Percentiles rank a stretch among this genome's conserved stretches.
Evolutionary conservation across 1,140 invertebrate species (phyloP).

Genomic region (Magallana angulata): DNA sequence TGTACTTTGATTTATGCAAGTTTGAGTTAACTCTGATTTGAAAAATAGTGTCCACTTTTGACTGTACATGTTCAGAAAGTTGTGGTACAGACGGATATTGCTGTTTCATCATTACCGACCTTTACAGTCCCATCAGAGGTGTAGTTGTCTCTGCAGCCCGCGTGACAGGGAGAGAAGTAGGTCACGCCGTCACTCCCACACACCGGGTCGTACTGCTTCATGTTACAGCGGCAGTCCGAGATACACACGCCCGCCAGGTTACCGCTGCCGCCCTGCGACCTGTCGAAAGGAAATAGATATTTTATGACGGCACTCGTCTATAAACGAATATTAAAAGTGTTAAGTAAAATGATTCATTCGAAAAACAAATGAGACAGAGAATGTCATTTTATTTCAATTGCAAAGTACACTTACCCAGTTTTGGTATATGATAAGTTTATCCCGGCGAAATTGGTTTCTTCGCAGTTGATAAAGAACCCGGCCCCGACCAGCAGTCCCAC

Average conservation of each 20-base stretch:
- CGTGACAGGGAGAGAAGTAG: constrained; percentile 94
- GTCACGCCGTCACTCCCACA: constrained; percentile 87
- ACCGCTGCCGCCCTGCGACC: constrained; percentile 19
- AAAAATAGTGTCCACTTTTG: too few relatives aligned
- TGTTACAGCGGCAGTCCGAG: constrained; percentile 58
- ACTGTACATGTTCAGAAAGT: too few relatives aligned
- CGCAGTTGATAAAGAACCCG: constrained; percentile 62
- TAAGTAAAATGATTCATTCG: too few relatives aligned
- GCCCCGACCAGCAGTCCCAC: constrained; percentile 52
- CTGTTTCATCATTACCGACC: not conserved
- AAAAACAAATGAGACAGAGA: too few relatives aligned
- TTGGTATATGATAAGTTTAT: constrained; percentile 25
- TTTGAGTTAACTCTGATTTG: too few relatives aligned
- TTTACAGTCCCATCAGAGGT: constrained; percentile 49
- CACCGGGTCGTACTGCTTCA: constrained; percentile 71
- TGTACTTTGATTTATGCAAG: too few relatives aligned
- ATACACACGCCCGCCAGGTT: constrained; percentile 57
- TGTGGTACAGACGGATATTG: too few relatives aligned
- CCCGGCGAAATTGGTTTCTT: constrained; percentile 60
- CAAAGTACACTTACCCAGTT: not conserved
- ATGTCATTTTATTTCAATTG: too few relatives aligned
- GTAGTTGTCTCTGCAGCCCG: constrained; percentile 84
- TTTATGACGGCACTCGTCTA: not conserved
- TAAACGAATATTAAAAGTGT: not conserved
- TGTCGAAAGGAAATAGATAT: constrained; percentile 9